Evolutionary conservation across 2,113 vertebrate genomes (phyloP).

Genomic region (Henicopernis longicauda): DNA sequence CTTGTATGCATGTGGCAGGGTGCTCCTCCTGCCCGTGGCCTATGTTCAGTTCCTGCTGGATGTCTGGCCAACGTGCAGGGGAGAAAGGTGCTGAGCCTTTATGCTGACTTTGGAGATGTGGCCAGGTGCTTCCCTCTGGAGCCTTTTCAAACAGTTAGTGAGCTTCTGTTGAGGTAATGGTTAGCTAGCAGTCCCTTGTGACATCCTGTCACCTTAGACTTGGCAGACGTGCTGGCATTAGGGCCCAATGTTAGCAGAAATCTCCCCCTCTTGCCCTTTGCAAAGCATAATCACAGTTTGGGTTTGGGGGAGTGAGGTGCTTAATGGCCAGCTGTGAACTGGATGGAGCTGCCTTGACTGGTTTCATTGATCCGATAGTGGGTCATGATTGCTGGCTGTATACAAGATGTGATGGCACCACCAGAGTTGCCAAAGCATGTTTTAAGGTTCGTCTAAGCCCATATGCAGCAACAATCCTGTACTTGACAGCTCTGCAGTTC

Average conservation of each 20-base stretch:
- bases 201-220: background rate
- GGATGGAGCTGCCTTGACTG: background rate
- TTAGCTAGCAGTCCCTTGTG: background rate
- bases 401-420: background rate
- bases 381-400: background rate
- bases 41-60: background rate
- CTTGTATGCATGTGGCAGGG: background rate
- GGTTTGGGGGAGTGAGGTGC: background rate
- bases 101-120: background rate
- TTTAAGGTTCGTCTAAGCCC: background rate
- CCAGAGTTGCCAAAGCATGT: background rate
- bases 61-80: background rate
- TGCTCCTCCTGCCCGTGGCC: background rate
- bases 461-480: background rate
- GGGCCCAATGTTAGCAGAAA: background rate
- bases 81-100: background rate
- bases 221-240: background rate
- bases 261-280: background rate
- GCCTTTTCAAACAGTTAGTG: background rate
- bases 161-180: background rate
- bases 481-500: background rate
- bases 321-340: background rate
- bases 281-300: background rate
- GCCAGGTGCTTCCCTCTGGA: background rate
- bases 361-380: background rate